Base-by-base conservation (phyloP, 2,888 invertebrate genomes). In the Mythimna lalbum region DNA sequence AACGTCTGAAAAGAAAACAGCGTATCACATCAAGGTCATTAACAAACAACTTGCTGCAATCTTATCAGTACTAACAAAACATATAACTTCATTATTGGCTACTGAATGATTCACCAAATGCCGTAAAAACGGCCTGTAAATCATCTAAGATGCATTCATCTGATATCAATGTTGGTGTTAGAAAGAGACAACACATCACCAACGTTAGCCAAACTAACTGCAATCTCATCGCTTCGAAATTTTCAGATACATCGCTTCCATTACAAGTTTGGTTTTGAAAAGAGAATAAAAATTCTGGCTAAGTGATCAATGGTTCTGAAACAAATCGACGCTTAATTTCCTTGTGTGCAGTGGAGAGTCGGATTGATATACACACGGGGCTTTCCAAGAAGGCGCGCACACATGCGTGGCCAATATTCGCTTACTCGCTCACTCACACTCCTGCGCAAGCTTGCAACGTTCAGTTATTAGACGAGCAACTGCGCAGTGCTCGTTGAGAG, bases 371-470 rank as follows among this genome's bases (percentile, higher is more conserved):
- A 77, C 79, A 82, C 73, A 21, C 56, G 81, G 87, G 87, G 66
- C 85, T 88, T 89, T 88, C 90, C 88, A 78, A 86, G 88, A 89
- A 87, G 69, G 73, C 43, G 55, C 77, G 27, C 80, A 83, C 84
- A 84, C 80, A 72, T 9, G 21, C 67, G n/a, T 31, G 52, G 47
- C 70, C 68, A 67, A 76, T 68, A 63, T 52, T 79, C 59, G 63
- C 57, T 9, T 61, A 47, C 61, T 81, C 52, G 65, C 61, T 33
- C 63, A 64, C 73, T 59, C 71, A 70, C 80, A 83, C 81, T 74
- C 74, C 52, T 31, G 36, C 71, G 43, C 67, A 57, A 47, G 17
- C 36, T 73, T 78, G 78, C 78, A 83, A 75, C 70, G n/a, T n/a
- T n/a, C n/a, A 71, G 79, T 65, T 67, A 39, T 63, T 71, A 65